Conservation (phyloP, 2,888 invertebrate species). For the Orthosia gracilis region DNA sequence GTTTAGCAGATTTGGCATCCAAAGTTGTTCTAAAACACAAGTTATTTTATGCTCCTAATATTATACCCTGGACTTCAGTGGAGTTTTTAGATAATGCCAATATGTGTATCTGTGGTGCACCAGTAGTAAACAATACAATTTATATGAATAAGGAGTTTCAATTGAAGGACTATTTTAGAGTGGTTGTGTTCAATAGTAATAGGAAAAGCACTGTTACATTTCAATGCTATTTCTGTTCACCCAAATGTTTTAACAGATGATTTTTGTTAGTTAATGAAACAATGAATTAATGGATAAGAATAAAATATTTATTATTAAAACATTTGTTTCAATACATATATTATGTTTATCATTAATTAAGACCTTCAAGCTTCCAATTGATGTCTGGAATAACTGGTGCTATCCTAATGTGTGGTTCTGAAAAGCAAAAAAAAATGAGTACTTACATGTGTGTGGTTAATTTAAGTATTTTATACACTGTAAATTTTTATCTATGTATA, state of each 20-base stretch:
- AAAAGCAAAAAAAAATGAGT: conserved; percentile 71
- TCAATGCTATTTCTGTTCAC: conserved; percentile 92
- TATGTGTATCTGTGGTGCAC: conserved; percentile 92
- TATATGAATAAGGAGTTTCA: conserved; percentile 80
- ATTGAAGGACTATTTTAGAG: conserved; percentile 82
- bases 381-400: conserved; percentile 91
- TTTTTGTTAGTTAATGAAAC: conserved; percentile 32
- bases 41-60: conserved; percentile 89
- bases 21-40: conserved; percentile 89
- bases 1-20: conserved; percentile 90
- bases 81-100: conserved; percentile 91
- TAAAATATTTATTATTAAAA: conserved; percentile 53
- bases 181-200: conserved; percentile 81
- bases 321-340: conserved; percentile 33
- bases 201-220: conserved; percentile 85
- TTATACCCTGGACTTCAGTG: conserved; percentile 91
- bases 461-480: too few species aligned
- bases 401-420: conserved; percentile 92
- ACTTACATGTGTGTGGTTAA: neutral
- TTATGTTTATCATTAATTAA: conserved; percentile 68
- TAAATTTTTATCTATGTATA: too few species aligned
- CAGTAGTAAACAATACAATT: conserved; percentile 81
- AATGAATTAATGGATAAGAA: conserved; percentile 48
- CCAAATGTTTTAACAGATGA: conserved; percentile 82
- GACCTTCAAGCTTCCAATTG: conserved; percentile 91